Evolutionary conservation across 2,797 vertebrate species (phyloP).

Genomic region (Paratrypauchen microcephalus): DNA sequence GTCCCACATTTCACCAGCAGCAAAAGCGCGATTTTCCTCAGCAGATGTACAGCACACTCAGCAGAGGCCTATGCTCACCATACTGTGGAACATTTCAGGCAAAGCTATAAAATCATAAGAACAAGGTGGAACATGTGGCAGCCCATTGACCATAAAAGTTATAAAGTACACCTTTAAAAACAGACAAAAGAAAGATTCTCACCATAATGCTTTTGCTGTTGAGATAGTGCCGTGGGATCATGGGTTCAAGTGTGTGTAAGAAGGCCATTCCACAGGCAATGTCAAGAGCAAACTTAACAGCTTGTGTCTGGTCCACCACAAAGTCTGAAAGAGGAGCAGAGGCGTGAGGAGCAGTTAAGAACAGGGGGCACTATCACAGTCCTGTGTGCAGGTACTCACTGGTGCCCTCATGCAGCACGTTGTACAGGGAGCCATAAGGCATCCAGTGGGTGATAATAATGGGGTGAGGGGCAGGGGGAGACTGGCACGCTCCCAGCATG

Average conservation of each 20-base stretch:
- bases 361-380: slow-evolving; percentile 22
- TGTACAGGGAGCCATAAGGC: slow-evolving; percentile 97
- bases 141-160: no score
- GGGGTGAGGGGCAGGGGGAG: slow-evolving; percentile 90
- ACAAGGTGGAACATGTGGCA: no score
- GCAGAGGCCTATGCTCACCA: no score
- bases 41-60: no score
- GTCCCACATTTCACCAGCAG: no score
- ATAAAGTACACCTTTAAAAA: neutral
- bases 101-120: no score
- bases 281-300: slow-evolving; percentile 93
- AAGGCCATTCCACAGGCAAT: slow-evolving; percentile 96
- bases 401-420: slow-evolving; percentile 95
- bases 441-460: slow-evolving; percentile 97
- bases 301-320: slow-evolving; percentile 96
- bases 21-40: no score
- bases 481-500: slow-evolving; percentile 92
- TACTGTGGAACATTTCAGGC: no score
- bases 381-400: slow-evolving; percentile 82
- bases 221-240: slow-evolving; percentile 93
- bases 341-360: slow-evolving; percentile 2
- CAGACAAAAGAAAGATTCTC: slow-evolving; percentile 45
- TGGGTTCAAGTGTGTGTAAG: slow-evolving; percentile 94
- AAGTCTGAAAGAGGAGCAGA: slow-evolving; percentile 76
- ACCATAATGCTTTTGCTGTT: slow-evolving; percentile 98